A percentile compares a stretch with the other conserved stretches of the same genome.
These are phyloP conservation scores for Betta splendens DNA, from an alignment of 2,797 vertebrate species.

Conservation along the genomic window DNA sequence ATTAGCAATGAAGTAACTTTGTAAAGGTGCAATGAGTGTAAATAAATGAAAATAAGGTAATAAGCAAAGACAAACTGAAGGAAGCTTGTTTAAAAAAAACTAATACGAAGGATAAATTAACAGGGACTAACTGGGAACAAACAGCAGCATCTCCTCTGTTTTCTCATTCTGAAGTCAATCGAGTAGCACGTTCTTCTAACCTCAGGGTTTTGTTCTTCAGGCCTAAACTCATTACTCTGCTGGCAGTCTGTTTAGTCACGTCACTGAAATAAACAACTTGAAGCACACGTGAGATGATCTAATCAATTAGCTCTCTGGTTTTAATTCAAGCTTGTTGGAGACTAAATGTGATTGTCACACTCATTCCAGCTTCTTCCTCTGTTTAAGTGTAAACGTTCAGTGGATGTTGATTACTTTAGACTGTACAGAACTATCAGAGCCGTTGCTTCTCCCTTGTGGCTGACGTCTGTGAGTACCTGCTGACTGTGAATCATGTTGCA, in stretches of 20 bases:
- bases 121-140: background rate
- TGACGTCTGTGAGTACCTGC: constrained; percentile 39
- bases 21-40: background rate
- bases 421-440: constrained; percentile 38
- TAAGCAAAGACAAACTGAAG: background rate
- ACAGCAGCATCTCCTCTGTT: constrained; percentile 3
- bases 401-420: constrained; percentile 36
- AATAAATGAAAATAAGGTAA: background rate
- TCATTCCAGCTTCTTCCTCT: background rate
- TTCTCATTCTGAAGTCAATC: background rate
- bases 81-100: background rate
- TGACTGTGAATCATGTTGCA: constrained; percentile 67
- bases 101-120: background rate
- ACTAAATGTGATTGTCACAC: background rate
- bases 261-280: constrained; percentile 6
- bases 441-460: constrained; percentile 46
- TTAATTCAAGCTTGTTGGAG: background rate
- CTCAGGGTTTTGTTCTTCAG: background rate
- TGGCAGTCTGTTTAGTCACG: background rate
- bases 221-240: too few relatives aligned
- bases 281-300: constrained; percentile 7
- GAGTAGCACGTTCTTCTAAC: background rate
- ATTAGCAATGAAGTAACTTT: background rate
- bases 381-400: constrained; percentile 37
- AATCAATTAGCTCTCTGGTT: background rate